A percentile compares a stretch with the other conserved stretches of the same genome.
Evolutionary conservation across 1,140 invertebrate species (phyloP).

Genomic region (Zeugodacus cucurbitae): DNA sequence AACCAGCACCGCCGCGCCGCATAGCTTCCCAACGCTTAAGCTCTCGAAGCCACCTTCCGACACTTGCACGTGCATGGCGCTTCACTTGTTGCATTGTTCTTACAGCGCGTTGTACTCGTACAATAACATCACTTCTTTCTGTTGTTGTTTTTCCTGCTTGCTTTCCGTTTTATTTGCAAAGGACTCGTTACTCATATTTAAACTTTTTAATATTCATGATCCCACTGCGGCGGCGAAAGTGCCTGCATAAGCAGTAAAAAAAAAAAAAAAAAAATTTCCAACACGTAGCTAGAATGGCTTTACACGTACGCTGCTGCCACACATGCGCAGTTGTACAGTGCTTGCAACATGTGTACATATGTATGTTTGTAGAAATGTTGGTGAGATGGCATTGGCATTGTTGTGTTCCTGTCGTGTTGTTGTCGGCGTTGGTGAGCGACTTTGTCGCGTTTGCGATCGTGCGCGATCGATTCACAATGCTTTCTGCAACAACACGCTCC

Average conservation of each 20-base stretch:
- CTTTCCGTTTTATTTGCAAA: neutral
- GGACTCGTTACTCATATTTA: conserved; percentile 31
- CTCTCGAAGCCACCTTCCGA: neutral
- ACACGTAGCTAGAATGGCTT: neutral
- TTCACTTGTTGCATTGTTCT: conserved; percentile 33
- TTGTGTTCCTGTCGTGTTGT: conserved; percentile 39
- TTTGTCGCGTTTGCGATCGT: conserved; percentile 32
- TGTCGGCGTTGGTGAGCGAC: conserved; percentile 18
- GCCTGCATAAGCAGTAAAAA: too few relatives aligned
- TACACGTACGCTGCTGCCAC: neutral
- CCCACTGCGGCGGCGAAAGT: neutral
- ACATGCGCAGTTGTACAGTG: neutral
- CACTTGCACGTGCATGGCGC: conserved; percentile 2
- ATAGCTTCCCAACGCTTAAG: neutral
- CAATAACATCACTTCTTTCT: neutral
- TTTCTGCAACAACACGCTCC: neutral
- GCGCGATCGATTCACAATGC: conserved; percentile 2
- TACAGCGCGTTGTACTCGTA: too few relatives aligned
- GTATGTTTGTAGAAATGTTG: neutral
- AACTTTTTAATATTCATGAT: conserved; percentile 39
- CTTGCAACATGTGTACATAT: neutral
- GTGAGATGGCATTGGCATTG: neutral
- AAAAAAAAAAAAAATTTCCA: neutral
- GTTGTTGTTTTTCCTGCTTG: neutral
- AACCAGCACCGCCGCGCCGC: neutral